Percentiles rank a stretch among this genome's conserved stretches.
phyloP scores from a whole-genome alignment of 2,797 vertebrate genomes.

The Smutsia temminckii region DNA sequence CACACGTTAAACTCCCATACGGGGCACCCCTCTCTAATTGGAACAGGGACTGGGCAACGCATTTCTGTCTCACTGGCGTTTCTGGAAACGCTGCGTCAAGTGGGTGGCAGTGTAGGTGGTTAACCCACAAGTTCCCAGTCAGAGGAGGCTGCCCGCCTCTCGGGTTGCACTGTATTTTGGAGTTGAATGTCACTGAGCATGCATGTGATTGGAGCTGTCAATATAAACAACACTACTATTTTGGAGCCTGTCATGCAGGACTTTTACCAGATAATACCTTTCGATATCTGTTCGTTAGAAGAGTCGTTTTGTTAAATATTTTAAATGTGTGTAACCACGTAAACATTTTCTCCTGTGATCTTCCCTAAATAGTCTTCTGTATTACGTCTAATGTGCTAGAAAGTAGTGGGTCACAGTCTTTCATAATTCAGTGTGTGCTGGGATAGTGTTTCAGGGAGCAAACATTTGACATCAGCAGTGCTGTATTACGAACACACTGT shows the following conservation, averaged over 20 bases:
- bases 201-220: background rate
- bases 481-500: background rate
- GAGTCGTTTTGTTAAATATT: background rate
- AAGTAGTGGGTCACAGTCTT: background rate
- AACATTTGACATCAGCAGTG: too few species aligned
- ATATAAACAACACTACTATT: background rate
- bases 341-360: slow-evolving; percentile 11
- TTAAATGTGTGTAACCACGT: background rate
- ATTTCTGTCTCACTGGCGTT: background rate
- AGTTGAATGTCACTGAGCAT: background rate
- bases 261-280: slow-evolving; percentile 14
- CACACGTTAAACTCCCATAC: background rate
- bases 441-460: slow-evolving; percentile 12
- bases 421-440: background rate
- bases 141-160: background rate
- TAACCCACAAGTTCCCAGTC: background rate
- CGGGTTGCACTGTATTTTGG: background rate
- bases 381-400: background rate
- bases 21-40: background rate
- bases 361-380: background rate
- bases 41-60: background rate
- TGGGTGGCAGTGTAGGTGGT: background rate
- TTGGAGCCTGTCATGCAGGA: background rate
- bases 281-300: background rate
- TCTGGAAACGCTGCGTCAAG: background rate